Evolutionary conservation across 2,113 vertebrate species (phyloP).

Genomic region (Dicerorhinus sumatrensis): DNA sequence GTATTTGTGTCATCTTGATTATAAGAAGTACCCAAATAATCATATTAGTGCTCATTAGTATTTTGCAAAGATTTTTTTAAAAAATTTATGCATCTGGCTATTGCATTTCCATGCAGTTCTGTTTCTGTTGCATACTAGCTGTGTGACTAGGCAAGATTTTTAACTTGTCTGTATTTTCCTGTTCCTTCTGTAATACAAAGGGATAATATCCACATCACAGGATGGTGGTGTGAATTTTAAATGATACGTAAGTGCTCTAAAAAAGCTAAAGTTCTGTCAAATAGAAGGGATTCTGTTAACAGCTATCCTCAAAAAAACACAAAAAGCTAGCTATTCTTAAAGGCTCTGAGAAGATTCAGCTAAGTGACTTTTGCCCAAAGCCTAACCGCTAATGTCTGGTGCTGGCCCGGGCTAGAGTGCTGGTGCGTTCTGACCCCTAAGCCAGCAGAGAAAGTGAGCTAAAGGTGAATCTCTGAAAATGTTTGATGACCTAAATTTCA

Average conservation of each 20-base stretch:
- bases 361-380: not conserved
- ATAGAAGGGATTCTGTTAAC: not conserved
- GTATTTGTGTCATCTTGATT: constrained; percentile 21
- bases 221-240: not conserved
- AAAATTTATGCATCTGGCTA: not conserved
- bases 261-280: constrained; percentile 3
- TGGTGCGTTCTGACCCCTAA: not conserved
- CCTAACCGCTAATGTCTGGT: not conserved
- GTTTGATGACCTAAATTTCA: not conserved
- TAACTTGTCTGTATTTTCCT: not conserved
- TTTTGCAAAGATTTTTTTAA: not conserved
- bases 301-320: constrained; percentile 18
- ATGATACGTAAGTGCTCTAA: not conserved
- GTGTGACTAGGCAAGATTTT: not conserved
- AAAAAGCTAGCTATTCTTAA: not conserved
- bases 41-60: not conserved
- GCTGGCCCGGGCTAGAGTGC: not conserved
- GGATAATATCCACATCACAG: not conserved
- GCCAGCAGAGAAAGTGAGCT: not conserved
- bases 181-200: not conserved
- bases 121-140: constrained; percentile 18
- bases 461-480: not conserved
- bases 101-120: not conserved
- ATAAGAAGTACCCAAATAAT: constrained; percentile 18
- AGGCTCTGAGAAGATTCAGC: not conserved